Evolutionary conservation across 2,797 vertebrate genomes (phyloP).

Genomic region (Anguilla anguilla): DNA sequence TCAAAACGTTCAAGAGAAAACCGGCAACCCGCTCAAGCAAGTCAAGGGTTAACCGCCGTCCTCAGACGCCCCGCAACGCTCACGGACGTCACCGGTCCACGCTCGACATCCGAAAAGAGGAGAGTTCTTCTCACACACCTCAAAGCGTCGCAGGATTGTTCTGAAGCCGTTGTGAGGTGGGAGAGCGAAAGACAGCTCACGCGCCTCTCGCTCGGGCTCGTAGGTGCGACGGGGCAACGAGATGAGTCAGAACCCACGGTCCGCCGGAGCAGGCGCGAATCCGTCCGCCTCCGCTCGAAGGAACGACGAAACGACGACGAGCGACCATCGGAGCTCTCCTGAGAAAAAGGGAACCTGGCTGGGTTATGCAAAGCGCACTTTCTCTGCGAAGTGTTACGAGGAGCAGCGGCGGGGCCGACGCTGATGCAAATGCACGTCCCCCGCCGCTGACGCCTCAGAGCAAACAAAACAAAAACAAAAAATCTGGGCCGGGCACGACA

Average conservation of each 20-base stretch:
- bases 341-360: constrained; percentile 22
- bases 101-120: neutral
- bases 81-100: neutral
- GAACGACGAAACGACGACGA: constrained; percentile 39
- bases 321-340: constrained; percentile 49
- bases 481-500: neutral
- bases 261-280: constrained; percentile 47
- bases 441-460: neutral
- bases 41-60: neutral
- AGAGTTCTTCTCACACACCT: neutral
- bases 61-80: neutral
- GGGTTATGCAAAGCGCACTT: neutral
- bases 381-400: neutral
- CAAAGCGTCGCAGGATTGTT: neutral
- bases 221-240: neutral
- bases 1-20: neutral
- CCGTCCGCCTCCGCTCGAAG: constrained; percentile 48
- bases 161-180: neutral
- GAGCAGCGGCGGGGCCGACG: neutral
- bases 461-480: neutral
- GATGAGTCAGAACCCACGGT: constrained; percentile 50
- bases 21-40: neutral
- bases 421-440: neutral
- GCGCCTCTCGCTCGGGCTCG: neutral
- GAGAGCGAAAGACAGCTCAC: too few species aligned